These are phyloP conservation scores for Dinocampus coccinellae DNA, from an alignment of 2,888 invertebrate genomes.

Conservation along the genomic window DNA sequence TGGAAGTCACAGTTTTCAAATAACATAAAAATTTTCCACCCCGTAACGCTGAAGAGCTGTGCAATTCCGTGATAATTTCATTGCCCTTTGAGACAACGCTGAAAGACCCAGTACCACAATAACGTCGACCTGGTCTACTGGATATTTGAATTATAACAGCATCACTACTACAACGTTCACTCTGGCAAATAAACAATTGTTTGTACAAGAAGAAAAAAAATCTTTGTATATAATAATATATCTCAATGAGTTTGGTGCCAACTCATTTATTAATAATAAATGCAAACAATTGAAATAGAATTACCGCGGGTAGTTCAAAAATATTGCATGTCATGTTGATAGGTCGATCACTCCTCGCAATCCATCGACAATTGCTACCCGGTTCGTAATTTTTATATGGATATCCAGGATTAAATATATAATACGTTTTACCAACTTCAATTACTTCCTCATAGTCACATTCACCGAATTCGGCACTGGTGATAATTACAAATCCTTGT, in stretches of 20 bases:
- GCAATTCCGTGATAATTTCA: conserved; percentile 52
- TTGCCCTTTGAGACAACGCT: conserved; percentile 52
- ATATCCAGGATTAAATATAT: conserved; percentile 71
- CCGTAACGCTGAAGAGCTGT: conserved; percentile 51
- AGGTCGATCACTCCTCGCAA: conserved; percentile 67
- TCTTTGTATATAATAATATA: neutral
- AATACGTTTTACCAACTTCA: conserved; percentile 64
- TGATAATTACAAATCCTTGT: neutral
- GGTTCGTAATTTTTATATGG: conserved; percentile 66
- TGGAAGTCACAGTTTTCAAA: conserved; percentile 51
- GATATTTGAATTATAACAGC: conserved; percentile 70
- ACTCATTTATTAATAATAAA: neutral
- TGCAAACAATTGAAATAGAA: neutral
- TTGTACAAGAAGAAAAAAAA: neutral
- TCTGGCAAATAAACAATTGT: conserved; percentile 65
- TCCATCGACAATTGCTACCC: conserved; percentile 72
- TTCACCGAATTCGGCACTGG: conserved; percentile 31
- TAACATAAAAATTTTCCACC: conserved; percentile 73
- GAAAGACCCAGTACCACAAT: conserved; percentile 72
- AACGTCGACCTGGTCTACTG: conserved; percentile 71
- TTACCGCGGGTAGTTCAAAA: conserved; percentile 71
- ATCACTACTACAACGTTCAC: conserved; percentile 69
- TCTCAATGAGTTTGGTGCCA: neutral
- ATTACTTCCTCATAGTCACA: conserved; percentile 71
- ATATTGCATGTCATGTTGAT: conserved; percentile 69